Percentiles rank a stretch among this genome's conserved stretches.
phyloP scores from a whole-genome alignment of 2,113 vertebrate species.

The Sylvietta virens region DNA sequence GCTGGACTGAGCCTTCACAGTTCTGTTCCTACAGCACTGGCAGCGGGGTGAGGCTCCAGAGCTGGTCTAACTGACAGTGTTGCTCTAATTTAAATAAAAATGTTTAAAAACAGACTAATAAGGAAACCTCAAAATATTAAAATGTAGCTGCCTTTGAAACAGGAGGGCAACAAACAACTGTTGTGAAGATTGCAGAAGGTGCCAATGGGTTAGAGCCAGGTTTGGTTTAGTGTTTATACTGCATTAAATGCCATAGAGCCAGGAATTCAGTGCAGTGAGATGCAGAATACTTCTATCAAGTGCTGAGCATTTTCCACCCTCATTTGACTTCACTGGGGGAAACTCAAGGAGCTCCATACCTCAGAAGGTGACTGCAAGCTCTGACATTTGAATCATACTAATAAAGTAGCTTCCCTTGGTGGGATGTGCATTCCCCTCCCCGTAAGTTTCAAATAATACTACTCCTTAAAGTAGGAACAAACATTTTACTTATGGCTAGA shows the following conservation, averaged over 20 bases:
- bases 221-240: background rate
- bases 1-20: background rate
- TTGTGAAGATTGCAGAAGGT: background rate
- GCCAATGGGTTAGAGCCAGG: background rate
- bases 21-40: background rate
- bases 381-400: conserved; percentile 53
- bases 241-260: background rate
- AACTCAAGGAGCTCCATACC: background rate
- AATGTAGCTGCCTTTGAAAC: background rate
- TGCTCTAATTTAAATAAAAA: background rate
- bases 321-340: background rate
- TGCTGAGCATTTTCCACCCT: background rate
- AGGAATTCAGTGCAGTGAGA: background rate
- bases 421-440: conserved; percentile 29
- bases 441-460: conserved; percentile 69
- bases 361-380: conserved; percentile 10
- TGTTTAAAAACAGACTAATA: background rate
- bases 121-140: background rate
- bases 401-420: conserved; percentile 58
- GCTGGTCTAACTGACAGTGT: background rate
- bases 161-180: background rate
- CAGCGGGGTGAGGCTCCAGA: background rate
- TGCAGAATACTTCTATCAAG: background rate
- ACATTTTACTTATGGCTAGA: conserved; percentile 75
- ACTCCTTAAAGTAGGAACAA: conserved; percentile 74